phyloP scores from a whole-genome alignment of 2,888 invertebrate species.

The Heliconius sara region DNA sequence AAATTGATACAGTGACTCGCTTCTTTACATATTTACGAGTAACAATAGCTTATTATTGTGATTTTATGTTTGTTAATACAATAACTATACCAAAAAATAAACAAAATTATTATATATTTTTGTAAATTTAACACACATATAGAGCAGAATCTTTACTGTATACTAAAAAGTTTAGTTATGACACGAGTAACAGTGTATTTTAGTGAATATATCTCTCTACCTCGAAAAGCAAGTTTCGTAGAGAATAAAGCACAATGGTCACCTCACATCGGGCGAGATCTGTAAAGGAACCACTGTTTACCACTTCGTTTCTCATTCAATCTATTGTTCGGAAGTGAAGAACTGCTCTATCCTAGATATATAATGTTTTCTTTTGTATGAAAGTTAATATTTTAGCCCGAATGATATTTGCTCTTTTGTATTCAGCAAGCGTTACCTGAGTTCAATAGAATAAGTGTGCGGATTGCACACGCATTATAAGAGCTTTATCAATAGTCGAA shows the following conservation, averaged over 20 bases:
- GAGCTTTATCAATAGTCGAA: constrained; percentile 66
- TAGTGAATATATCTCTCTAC: constrained; percentile 19
- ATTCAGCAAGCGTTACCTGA: constrained; percentile 74
- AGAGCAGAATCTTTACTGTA: background rate
- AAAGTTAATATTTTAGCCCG: constrained; percentile 82
- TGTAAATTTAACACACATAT: background rate
- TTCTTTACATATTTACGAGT: background rate
- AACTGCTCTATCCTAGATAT: constrained; percentile 79
- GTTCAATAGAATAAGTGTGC: constrained; percentile 69
- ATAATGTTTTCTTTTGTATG: constrained; percentile 79
- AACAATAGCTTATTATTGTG: background rate
- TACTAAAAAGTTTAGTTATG: constrained; percentile 20
- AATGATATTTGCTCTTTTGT: constrained; percentile 77
- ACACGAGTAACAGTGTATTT: constrained; percentile 17
- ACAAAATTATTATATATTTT: background rate
- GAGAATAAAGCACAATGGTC: constrained; percentile 51
- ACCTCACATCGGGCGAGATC: constrained; percentile 59
- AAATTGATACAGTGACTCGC: background rate
- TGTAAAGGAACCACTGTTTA: constrained; percentile 76
- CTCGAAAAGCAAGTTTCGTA: constrained; percentile 39
- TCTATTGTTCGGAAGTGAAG: constrained; percentile 82
- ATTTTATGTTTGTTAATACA: background rate
- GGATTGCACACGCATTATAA: constrained; percentile 72
- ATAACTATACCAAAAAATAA: background rate
- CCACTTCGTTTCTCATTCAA: constrained; percentile 81